phyloP scores from a whole-genome alignment of 2,797 vertebrate genomes.

The Streptopelia turtur region DNA sequence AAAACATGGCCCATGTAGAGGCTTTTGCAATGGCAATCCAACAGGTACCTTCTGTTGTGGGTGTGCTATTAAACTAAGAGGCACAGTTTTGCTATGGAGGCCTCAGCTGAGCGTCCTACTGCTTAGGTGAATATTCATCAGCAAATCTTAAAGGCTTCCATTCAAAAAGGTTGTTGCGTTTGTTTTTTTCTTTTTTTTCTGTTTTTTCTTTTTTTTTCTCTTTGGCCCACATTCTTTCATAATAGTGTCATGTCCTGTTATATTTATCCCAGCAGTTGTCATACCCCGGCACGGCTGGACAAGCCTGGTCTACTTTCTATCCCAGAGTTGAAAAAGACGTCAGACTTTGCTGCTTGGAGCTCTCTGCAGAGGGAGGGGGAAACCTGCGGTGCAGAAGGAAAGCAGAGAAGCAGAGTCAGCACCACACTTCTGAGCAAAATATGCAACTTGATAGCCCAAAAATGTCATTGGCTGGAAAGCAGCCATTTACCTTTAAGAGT shows the following conservation, averaged over 20 bases:
- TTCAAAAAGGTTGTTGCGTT: background rate
- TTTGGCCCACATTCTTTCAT: background rate
- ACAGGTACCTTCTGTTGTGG: background rate
- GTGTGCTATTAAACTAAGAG: background rate
- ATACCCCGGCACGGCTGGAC: background rate
- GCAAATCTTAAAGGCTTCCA: background rate
- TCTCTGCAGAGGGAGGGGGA: background rate
- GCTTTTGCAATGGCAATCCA: background rate
- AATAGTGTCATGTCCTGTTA: background rate
- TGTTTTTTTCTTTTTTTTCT: background rate
- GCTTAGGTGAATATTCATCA: background rate
- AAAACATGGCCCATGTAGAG: background rate
- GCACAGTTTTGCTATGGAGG: background rate
- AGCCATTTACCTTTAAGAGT: constrained; percentile 69
- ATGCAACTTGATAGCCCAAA: constrained; percentile 42
- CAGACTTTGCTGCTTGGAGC: background rate
- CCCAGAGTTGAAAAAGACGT: constrained; percentile 11
- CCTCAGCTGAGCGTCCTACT: background rate
- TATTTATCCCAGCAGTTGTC: background rate
- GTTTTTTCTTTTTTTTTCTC: background rate
- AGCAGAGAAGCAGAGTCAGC: constrained; percentile 42
- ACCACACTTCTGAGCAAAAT: constrained; percentile 52
- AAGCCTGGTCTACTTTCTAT: background rate
- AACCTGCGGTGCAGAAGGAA: background rate
- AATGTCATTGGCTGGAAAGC: constrained; percentile 73